These are phyloP conservation scores for Clarias fuscus DNA, from an alignment of 2,797 vertebrate species.

Conservation along the genomic window DNA sequence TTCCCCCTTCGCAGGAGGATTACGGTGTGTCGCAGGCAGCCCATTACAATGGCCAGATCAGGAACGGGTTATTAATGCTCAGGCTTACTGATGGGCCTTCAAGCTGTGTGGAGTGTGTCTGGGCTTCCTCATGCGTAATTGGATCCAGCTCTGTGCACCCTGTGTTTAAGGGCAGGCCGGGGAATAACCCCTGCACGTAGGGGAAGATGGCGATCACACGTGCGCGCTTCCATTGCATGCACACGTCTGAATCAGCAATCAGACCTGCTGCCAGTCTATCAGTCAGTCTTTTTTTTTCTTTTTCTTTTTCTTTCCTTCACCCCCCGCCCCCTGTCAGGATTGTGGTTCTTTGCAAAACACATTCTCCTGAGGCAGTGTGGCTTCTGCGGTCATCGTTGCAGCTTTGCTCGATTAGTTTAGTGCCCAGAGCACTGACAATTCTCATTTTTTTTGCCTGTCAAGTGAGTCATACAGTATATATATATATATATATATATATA, in stretches of 20 bases:
- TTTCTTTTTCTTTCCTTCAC: background rate
- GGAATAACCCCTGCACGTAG: constrained; percentile 69
- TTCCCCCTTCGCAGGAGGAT: constrained; percentile 77
- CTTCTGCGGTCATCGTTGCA: constrained; percentile 17
- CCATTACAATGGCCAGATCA: constrained; percentile 88
- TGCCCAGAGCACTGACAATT: constrained; percentile 9
- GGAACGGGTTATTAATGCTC: constrained; percentile 86
- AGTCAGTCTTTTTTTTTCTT: constrained; percentile 27
- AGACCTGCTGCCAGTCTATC: constrained; percentile 48
- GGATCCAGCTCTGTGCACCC: constrained; percentile 78
- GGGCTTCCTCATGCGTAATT: constrained; percentile 83
- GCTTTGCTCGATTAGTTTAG: constrained; percentile 33
- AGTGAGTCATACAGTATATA: background rate
- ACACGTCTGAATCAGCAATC: constrained; percentile 54
- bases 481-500: too few species aligned
- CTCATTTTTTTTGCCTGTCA: constrained; percentile 28
- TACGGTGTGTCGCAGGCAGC: constrained; percentile 87
- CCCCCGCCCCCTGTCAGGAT: background rate
- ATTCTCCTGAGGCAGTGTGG: constrained; percentile 8
- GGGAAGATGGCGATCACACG: constrained; percentile 79
- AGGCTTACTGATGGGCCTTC: constrained; percentile 85
- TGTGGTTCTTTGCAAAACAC: constrained; percentile 1
- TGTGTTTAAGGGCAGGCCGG: constrained; percentile 59
- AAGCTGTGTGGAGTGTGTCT: constrained; percentile 73
- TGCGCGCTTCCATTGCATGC: constrained; percentile 50